phyloP scores from a whole-genome alignment of 2,888 invertebrate genomes.

The Asteroscopus sphinx region DNA sequence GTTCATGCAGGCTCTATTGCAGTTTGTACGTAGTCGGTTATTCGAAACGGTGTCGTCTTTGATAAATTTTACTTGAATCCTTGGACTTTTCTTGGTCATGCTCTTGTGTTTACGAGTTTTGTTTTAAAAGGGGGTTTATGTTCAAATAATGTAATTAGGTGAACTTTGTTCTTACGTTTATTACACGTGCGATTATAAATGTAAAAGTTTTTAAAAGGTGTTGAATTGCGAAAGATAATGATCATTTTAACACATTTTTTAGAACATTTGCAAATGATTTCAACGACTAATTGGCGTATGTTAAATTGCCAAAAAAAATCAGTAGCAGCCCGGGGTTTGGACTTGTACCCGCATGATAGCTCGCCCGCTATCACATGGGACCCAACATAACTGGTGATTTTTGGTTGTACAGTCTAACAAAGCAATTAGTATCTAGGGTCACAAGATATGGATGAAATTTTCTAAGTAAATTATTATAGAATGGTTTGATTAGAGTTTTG shows the following conservation, averaged over 20 bases:
- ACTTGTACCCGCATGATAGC: too few species aligned
- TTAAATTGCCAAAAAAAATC: conserved; percentile 8
- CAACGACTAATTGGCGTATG: conserved; percentile 13
- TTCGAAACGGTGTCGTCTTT: conserved; percentile 4
- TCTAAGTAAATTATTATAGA: too few species aligned
- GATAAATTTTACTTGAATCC: conserved; percentile 13
- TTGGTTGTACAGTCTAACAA: too few species aligned
- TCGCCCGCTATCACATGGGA: too few species aligned
- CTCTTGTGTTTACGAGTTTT: not conserved
- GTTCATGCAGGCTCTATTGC: conserved; percentile 32
- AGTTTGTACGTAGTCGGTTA: conserved; percentile 16
- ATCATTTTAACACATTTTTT: conserved; percentile 23
- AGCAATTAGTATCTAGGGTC: too few species aligned
- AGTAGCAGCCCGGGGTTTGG: too few species aligned
- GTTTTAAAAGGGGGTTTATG: conserved; percentile 3
- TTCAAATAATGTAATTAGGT: conserved; percentile 1
- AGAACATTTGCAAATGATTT: conserved; percentile 10
- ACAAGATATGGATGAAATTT: too few species aligned
- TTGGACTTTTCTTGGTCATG: conserved; percentile 25
- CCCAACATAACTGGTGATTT: too few species aligned
- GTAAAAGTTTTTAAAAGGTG: conserved; percentile 19
- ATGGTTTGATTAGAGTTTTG: too few species aligned
- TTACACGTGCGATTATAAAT: conserved; percentile 4
- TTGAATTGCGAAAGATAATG: conserved; percentile 40
- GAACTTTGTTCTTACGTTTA: conserved; percentile 1